A percentile compares a stretch with the other conserved stretches of the same genome.
phyloP scores from a whole-genome alignment of 92 coral and sea anemone species.

The Porites cylindrica region DNA sequence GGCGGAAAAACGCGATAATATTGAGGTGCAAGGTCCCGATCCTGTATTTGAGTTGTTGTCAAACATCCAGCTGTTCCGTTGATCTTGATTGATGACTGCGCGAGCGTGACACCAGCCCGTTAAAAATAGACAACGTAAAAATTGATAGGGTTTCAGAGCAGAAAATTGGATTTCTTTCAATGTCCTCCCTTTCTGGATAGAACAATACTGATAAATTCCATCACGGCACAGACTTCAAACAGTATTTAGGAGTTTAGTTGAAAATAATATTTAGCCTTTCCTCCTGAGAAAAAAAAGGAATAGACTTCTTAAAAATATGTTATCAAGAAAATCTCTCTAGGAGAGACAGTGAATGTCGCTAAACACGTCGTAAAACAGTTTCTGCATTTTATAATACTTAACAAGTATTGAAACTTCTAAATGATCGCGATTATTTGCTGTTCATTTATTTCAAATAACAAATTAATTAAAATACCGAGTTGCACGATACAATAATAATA shows the following conservation, averaged over 20 bases:
- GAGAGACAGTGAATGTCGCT: neutral
- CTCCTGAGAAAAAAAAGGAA: neutral
- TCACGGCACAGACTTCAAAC: neutral
- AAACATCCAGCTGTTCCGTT: constrained; percentile 2
- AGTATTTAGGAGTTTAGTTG: neutral
- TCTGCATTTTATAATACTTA: no score
- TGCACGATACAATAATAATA: no score
- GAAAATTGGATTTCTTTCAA: neutral
- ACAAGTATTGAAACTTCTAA: no score
- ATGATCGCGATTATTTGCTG: no score
- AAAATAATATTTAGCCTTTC: no score
- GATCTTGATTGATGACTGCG: neutral
- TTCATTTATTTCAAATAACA: no score
- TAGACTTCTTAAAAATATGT: no score
- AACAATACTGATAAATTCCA: constrained; percentile 3
- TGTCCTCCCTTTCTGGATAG: constrained; percentile 3
- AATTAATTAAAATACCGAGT: no score
- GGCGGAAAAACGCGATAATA: neutral
- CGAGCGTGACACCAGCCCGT: neutral
- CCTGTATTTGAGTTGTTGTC: constrained; percentile 8
- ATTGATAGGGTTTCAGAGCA: neutral
- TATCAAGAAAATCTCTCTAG: neutral
- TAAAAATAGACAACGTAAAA: neutral
- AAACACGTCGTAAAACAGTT: no score
- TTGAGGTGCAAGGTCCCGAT: neutral